A percentile compares a stretch with the other conserved stretches of the same genome.
phyloP scores from a whole-genome alignment of 1,140 invertebrate genomes.

The Alviniconcha marisindica region DNA sequence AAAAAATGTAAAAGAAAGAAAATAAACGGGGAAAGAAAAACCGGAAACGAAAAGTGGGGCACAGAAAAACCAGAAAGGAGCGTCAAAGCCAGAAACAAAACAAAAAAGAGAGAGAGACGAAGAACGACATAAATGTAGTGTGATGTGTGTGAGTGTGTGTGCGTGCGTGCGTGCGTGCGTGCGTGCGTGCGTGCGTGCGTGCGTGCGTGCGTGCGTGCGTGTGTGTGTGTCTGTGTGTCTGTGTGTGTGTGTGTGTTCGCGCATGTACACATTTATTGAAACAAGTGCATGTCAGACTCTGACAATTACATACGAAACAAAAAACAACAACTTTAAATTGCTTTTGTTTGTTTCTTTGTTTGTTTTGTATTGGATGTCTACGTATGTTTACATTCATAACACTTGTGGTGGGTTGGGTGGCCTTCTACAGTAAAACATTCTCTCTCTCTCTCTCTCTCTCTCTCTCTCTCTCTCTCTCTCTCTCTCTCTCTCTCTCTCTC shows the following conservation, averaged over 20 bases:
- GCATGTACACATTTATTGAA: slow-evolving; percentile 24
- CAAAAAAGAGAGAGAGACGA: too few species aligned
- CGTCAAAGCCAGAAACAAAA: too few species aligned
- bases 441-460: neutral
- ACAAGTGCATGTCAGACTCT: slow-evolving; percentile 30
- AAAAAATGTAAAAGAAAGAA: too few species aligned
- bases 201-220: slow-evolving; percentile 20
- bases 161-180: slow-evolving; percentile 4
- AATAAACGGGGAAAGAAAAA: too few species aligned
- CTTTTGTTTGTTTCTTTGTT: neutral
- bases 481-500: too few species aligned
- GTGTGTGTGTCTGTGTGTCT: neutral
- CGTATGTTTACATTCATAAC: neutral
- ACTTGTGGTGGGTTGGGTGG: neutral
- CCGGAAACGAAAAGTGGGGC: too few species aligned
- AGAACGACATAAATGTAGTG: too few species aligned
- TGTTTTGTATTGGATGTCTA: too few species aligned
- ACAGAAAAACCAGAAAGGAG: too few species aligned
- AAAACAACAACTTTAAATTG: neutral
- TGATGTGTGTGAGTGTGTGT: neutral
- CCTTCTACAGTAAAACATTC: neutral
- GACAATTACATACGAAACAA: slow-evolving; percentile 16
- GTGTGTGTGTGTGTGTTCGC: neutral
- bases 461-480: too few species aligned
- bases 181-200: neutral